phyloP scores from a whole-genome alignment of 2,113 vertebrate species.

The Lepus timidus region DNA sequence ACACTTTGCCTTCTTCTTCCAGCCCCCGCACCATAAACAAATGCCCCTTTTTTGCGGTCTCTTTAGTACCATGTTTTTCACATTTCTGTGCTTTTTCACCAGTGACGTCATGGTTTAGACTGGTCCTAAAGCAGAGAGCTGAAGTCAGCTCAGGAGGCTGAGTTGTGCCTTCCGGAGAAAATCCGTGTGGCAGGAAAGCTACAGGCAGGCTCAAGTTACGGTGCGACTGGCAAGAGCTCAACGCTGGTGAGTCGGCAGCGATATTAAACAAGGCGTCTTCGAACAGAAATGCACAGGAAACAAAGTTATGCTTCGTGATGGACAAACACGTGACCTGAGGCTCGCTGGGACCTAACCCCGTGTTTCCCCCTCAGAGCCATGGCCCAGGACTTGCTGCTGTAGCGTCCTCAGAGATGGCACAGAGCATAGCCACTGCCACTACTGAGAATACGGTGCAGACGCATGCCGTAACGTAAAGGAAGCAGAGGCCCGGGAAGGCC shows the following conservation, averaged over 20 bases:
- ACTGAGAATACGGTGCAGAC: background rate
- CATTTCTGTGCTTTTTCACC: background rate
- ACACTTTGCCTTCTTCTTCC: background rate
- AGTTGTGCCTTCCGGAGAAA: background rate
- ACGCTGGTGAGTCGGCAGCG: background rate
- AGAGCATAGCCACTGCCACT: background rate
- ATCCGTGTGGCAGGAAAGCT: background rate
- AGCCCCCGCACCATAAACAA: background rate
- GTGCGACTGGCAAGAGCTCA: background rate
- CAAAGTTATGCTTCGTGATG: background rate
- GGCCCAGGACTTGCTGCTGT: background rate
- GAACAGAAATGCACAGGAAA: background rate
- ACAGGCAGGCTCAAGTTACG: background rate
- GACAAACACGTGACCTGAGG: background rate
- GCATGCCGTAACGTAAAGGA: background rate
- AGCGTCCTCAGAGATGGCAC: background rate
- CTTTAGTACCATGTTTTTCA: background rate
- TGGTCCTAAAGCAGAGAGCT: background rate
- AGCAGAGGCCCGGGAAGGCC: background rate
- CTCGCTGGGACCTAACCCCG: background rate
- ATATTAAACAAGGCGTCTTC: background rate
- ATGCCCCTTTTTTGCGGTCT: background rate
- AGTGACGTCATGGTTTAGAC: constrained; percentile 20
- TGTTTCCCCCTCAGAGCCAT: background rate
- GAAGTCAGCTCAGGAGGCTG: background rate